A percentile compares a stretch with the other conserved stretches of the same genome.
These are phyloP conservation scores for Mythimna loreyi DNA, from an alignment of 2,888 invertebrate genomes.

Conservation along the genomic window DNA sequence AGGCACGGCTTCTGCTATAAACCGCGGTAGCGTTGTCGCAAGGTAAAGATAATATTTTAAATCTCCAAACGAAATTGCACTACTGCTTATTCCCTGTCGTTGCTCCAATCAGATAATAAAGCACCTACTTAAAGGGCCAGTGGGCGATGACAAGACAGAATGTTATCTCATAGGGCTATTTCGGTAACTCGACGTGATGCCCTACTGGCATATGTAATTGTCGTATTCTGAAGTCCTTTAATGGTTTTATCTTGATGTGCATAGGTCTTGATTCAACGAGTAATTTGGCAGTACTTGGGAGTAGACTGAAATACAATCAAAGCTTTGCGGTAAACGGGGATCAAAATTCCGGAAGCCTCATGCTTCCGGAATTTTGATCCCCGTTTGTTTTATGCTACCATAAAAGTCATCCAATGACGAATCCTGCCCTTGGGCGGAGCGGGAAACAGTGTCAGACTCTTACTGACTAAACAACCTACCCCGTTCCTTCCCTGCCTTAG, in stretches of 20 bases:
- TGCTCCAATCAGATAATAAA: slow-evolving; percentile 39
- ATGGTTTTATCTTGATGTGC: slow-evolving; percentile 15
- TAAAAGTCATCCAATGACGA: too few relatives aligned
- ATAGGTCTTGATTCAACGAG: background rate
- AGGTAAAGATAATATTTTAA: background rate
- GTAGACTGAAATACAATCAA: too few relatives aligned
- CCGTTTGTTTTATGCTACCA: too few relatives aligned
- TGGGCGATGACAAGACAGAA: slow-evolving; percentile 55
- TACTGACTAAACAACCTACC: too few relatives aligned
- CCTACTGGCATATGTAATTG: slow-evolving; percentile 43
- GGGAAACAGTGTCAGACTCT: too few relatives aligned
- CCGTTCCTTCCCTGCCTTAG: too few relatives aligned
- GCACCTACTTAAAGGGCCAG: slow-evolving; percentile 46
- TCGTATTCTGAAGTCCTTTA: slow-evolving; percentile 35
- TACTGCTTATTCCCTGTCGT: slow-evolving; percentile 37
- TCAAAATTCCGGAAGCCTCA: too few relatives aligned
- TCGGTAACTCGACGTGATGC: slow-evolving; percentile 39
- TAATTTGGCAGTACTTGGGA: background rate
- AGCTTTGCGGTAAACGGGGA: background rate
- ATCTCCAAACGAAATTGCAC: slow-evolving; percentile 7
- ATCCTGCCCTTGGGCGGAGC: too few relatives aligned
- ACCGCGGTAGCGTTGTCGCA: background rate
- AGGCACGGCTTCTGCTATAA: too few relatives aligned
- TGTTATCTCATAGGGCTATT: slow-evolving; percentile 52
- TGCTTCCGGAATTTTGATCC: background rate